Base-by-base conservation (phyloP, 2,113 vertebrate species). In the Myodes glareolus region DNA sequence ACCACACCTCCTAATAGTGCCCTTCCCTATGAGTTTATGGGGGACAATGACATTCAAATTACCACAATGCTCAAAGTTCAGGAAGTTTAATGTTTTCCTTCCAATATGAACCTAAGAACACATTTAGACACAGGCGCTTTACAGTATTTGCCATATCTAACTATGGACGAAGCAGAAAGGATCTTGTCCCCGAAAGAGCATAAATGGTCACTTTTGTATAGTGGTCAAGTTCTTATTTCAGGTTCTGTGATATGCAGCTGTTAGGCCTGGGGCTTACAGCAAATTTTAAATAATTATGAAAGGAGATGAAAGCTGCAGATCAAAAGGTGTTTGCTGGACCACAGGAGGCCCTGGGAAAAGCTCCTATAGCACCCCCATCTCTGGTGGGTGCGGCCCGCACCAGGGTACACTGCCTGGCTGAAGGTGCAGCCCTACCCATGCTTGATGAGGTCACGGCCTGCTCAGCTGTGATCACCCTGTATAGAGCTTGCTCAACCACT, bases 341-440 rank as follows among this genome's bases (percentile, higher is more conserved):
- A 47, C 1, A 25, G 2, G 25, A 77, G 1, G 27, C 68, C 61
- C 39, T 36, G 3, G 17, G 39, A 82, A 25, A 88, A n/a, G 16
- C 25, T 8, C 25, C 72, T 10, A 5, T 17, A 42, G 75, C 39
- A 0, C 29, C 14, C 61, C 58, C 84, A n/a, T 47, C 39, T 63
- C 63, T 16, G 1, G 36, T 47, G 27, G 52, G 9, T n/a, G 16
- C 12, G 13, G 1, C 75, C 76, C 9, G 0, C 0, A 1, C 4
- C 9, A 7, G 47, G 70, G 39, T 50, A 88, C 6, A 23, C 3
- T 16, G 14, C 33, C 72, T 39, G 81, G 27, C 3, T 0, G 75
- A 42, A 33, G 6, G 31, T 45, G 23, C 47, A 72, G 86, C 16
- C 39, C 36, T 45, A 67, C 67, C 70, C 50, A 42, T 14, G 19